These are phyloP conservation scores for Gobiocypris rarus DNA, from an alignment of 2,113 vertebrate species.

Conservation along the genomic window DNA sequence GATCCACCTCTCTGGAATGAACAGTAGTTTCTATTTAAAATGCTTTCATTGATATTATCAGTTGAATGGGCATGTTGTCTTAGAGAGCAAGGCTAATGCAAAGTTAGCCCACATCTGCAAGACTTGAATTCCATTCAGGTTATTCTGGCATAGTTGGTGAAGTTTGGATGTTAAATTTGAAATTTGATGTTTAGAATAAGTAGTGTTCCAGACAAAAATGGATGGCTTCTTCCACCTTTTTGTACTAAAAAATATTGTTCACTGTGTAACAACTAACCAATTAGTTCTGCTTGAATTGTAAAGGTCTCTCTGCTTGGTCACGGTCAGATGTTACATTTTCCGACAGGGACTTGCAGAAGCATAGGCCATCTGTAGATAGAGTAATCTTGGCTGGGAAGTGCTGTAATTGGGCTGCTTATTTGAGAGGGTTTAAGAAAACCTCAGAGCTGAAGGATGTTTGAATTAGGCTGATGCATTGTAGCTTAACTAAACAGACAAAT, in stretches of 20 bases:
- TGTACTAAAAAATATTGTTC: not conserved
- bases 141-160: not conserved
- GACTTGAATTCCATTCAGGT: constrained; percentile 16
- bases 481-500: constrained; percentile 34
- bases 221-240: not conserved
- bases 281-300: constrained; percentile 3
- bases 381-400: constrained; percentile 15
- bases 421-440: constrained; percentile 16
- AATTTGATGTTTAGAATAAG: no score
- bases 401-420: constrained; percentile 24
- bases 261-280: not conserved
- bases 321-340: constrained; percentile 3
- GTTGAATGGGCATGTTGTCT: constrained; percentile 26
- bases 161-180: no score
- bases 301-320: not conserved
- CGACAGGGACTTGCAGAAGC: not conserved
- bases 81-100: constrained; percentile 6
- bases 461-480: constrained; percentile 37
- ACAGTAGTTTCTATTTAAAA: not conserved
- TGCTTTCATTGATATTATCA: constrained; percentile 28
- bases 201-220: not conserved
- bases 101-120: constrained; percentile 30
- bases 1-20: not conserved
- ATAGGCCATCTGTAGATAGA: not conserved
- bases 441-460: constrained; percentile 28